phyloP scores from a whole-genome alignment of 1,140 invertebrate genomes.

The Plodia interpunctella region DNA sequence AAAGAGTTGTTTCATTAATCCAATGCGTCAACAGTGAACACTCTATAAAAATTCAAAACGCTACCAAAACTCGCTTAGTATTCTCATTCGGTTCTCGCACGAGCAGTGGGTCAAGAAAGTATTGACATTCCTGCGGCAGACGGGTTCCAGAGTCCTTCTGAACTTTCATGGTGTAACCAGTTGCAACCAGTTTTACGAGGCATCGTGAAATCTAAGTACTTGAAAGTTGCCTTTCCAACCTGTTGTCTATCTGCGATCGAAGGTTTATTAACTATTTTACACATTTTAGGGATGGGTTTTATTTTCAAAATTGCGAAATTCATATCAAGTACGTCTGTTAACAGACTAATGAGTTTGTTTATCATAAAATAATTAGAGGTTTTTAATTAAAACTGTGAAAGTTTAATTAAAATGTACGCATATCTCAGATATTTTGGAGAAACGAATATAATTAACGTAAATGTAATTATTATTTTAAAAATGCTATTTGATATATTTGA shows the following conservation, averaged over 20 bases:
- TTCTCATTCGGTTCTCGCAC: conserved; percentile 16
- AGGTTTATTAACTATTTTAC: not conserved
- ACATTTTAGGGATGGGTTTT: not conserved
- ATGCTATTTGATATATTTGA: no score
- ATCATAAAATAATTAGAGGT: no score
- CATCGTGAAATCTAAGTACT: conserved; percentile 54
- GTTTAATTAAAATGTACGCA: no score
- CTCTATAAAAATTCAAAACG: not conserved
- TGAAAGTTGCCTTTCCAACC: conserved; percentile 55
- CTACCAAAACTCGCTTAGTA: conserved; percentile 10
- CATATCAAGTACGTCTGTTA: no score
- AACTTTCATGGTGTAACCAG: conserved; percentile 52
- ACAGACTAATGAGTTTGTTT: no score
- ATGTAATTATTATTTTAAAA: no score
- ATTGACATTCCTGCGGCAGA: conserved; percentile 43
- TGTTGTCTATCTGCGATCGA: not conserved
- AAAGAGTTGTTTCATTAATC: no score
- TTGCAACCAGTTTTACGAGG: conserved; percentile 29
- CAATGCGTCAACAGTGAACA: no score
- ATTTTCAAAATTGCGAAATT: no score
- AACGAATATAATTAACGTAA: no score
- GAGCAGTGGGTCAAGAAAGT: conserved; percentile 43
- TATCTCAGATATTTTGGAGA: no score
- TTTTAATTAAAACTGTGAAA: no score
- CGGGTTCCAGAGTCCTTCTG: conserved; percentile 33